Percentiles rank a stretch among this genome's conserved stretches.
Evolutionary conservation across 2,797 vertebrate species (phyloP).

Genomic region (Serranus cabrilla): DNA sequence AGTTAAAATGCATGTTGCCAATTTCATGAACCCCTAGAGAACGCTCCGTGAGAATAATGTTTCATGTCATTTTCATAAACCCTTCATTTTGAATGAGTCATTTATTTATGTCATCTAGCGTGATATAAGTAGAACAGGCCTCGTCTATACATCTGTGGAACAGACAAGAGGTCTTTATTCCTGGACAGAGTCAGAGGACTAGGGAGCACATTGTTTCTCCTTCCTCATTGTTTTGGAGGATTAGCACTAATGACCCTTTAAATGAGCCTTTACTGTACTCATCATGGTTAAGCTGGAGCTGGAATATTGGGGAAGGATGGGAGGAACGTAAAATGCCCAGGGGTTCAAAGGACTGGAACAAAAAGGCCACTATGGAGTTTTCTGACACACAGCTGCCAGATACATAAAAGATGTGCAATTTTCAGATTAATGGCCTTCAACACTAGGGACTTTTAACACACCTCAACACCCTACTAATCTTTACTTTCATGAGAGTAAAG

Average conservation of each 20-base stretch:
- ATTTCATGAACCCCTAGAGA: conserved; percentile 30
- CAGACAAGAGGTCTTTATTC: conserved; percentile 76
- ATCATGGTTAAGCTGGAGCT: conserved; percentile 72
- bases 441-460: conserved; percentile 73
- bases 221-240: conserved; percentile 83
- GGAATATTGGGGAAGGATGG: conserved; percentile 67
- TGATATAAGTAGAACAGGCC: conserved; percentile 53
- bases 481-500: conserved; percentile 72
- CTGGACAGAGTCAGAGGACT: conserved; percentile 57
- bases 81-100: conserved; percentile 48
- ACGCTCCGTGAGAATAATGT: conserved; percentile 23
- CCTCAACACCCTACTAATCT: conserved; percentile 78
- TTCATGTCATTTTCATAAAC: conserved; percentile 52
- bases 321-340: conserved; percentile 72
- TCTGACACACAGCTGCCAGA: conserved; percentile 82
- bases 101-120: conserved; percentile 51
- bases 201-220: conserved; percentile 74
- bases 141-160: conserved; percentile 53
- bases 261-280: conserved; percentile 84
- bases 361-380: conserved; percentile 84
- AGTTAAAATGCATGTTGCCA: conserved; percentile 37
- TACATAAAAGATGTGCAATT: conserved; percentile 83
- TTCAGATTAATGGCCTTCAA: conserved; percentile 87
- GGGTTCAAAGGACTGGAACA: conserved; percentile 85
- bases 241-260: conserved; percentile 86